Evolutionary conservation across 2,888 invertebrate genomes (phyloP), one percentile per base, ranked within the genome.

Genomic region (Lymantria dispar): DNA sequence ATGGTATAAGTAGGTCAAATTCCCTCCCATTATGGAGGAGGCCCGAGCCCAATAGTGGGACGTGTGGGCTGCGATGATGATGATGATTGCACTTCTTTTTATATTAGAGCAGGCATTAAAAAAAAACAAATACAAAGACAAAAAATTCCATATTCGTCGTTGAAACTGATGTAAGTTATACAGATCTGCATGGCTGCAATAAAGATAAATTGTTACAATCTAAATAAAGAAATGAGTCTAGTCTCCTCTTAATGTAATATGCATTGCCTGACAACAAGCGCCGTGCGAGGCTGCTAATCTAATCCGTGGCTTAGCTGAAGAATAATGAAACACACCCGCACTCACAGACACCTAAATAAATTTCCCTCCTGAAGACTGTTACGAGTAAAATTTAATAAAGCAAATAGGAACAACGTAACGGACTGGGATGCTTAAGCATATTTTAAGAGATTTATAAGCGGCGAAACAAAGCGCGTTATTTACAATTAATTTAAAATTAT

Each of bases 371-470:
- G 74, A 78, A 78, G 74, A 77, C 75, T 78, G 78, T 76, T 74
- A 72, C 72, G 76, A 68, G 75, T 77, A 71, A 85, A 85, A 85
- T 85, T 84, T 82, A 84, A 84, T 84, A 84, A 84, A 83, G 83
- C 81, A 83, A 85, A 83, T 80, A 83, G 70, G 76, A 75, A 78
- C 78, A 72, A 69, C 70, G 76, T 76, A 77, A 74, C 72, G 66
- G 70, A 77, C 75, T 69, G 70, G 64, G 76, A 77, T 76, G 75
- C 72, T 69, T 70, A 74, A 75, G 72, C 76, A 81, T 83, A 83
- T 83, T 83, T 81, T 72, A 75, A 70, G 68, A 83, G 84, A 85
- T 84, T 84, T 83, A 83, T 79, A 75, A 71, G 76, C 74, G 68
- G 70, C 64, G 53, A 69, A 81, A 75, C 78, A 78, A 71, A 72